Evolutionary conservation across 2,797 vertebrate species (phyloP), one percentile per base, ranked within the genome.

Genomic region (Premnoplex brunnescens): DNA sequence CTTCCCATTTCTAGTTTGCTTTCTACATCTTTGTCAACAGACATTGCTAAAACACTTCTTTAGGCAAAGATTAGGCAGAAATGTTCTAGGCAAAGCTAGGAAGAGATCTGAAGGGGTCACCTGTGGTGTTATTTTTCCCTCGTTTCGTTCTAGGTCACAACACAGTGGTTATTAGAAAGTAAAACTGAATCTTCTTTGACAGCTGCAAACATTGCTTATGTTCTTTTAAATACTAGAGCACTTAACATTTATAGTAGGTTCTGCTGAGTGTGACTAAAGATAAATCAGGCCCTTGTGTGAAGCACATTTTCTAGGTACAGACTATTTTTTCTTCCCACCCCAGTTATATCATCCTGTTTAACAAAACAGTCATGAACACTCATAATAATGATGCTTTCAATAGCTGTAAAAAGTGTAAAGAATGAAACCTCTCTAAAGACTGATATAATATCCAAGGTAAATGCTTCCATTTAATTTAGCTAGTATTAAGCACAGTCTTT

Each of bases 401-500:
- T 52, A 92, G 49, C 76, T 71, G 36, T 96, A 82, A 94, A 84
- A 97, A 79, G 49, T 71, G 52, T 80, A 80, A 96, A 93, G 68
- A 93, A 92, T 60, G 91, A 95, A 96, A 76, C 24, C 55, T 95
- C 94, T 93, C 85, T 77, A 78, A 96, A 95, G 96, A 77, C 89
- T 94, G 82, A 85, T 86, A 75, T 49, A 94, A 88, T 89, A 95
- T 88, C 85, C 49, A 93, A 95, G 89, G 94, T 88, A 96, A 96
- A 95, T 92, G 52, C 78, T 89, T 92, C 88, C 55, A 94, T 96
- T 96, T 96, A 74, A 92, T 80, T 96, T 94, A 80, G 66, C 92
- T 95, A 97, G 85, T 95, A 95, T 89, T 95, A 96, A 97, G 39
- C 74, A 91, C 91, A 63, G 59, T 84, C 88, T 83, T 86, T 54